Evolutionary conservation across 2,797 vertebrate genomes (phyloP), one percentile per base, ranked within the genome.

Genomic region (Nannoperca australis): DNA sequence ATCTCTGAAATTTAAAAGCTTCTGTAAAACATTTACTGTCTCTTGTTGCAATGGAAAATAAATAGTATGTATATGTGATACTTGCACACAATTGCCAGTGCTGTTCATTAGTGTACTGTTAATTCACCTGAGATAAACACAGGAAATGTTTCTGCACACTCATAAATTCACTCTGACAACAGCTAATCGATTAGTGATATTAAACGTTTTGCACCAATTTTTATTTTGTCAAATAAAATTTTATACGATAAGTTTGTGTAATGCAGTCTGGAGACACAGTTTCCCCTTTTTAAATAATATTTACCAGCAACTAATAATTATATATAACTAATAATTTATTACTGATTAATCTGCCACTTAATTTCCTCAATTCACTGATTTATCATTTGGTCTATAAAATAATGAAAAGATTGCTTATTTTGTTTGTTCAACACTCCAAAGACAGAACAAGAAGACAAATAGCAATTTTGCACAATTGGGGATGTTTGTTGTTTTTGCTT

Each of bases 21-120:
- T 47, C 65, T 55, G 20, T 62, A 65, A 88, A 88, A 85, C 62
- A 80, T 87, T 79, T 24, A 68, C 58, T 44, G 75, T 78, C 79
- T 90, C 72, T 75, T 71, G 85, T 89, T 85, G 72, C 81, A 77
- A 17, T 72, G 78, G 79, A 86, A 88, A 91, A 89, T 82, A 91
- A 89, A 87, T 76, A 63, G 20, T 17, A 11, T 58, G 53, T 53
- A 53, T 42, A 64, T 2, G 20, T 66, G 22, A 76, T 72, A 77
- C 36, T 56, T 75, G 27, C 44, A 62, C 55, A 32, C 15, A 55
- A 14, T 73, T 42, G 42, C 3, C 5, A 5, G 6, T 17, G 13
- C 8, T 51, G 4, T 49, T 62, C 9, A 50, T 65, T 42, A 32
- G 20, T 24, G 5, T 73, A 20, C 32, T 79, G 17, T 40, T 49